Percentiles rank a stretch among this genome's conserved stretches.
Evolutionary conservation across 2,797 vertebrate genomes (phyloP).

Genomic region (Sciaenops ocellatus): DNA sequence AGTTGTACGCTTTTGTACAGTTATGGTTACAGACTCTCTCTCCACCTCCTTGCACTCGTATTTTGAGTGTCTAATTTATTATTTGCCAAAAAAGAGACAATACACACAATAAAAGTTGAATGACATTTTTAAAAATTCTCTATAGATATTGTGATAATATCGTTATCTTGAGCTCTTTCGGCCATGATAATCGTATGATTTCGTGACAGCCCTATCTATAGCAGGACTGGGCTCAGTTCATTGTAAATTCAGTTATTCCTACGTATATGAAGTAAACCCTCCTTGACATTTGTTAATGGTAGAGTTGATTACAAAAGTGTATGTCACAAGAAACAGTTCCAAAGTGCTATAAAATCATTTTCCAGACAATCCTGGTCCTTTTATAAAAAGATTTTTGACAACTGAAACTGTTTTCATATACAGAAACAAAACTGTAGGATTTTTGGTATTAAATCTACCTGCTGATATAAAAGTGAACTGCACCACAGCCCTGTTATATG

Average conservation of each 20-base stretch:
- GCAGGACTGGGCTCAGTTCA: constrained; percentile 39
- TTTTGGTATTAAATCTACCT: neutral
- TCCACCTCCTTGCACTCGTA: too few species aligned
- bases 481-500: constrained; percentile 22
- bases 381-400: neutral
- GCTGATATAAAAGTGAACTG: constrained; percentile 27
- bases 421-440: neutral
- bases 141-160: too few species aligned
- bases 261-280: neutral
- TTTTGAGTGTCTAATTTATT: too few species aligned
- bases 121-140: too few species aligned
- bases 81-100: too few species aligned
- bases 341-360: neutral
- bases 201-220: neutral
- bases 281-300: constrained; percentile 2
- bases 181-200: too few species aligned
- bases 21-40: too few species aligned
- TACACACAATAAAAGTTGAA: too few species aligned
- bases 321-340: neutral
- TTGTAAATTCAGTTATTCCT: constrained; percentile 2
- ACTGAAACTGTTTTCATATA: neutral
- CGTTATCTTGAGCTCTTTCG: too few species aligned
- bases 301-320: constrained; percentile 1
- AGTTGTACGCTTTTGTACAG: too few species aligned
- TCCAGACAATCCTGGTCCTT: neutral